A percentile compares a stretch with the other conserved stretches of the same genome.
phyloP scores from a whole-genome alignment of 2,113 vertebrate species.

The Leptodactylus fuscus region DNA sequence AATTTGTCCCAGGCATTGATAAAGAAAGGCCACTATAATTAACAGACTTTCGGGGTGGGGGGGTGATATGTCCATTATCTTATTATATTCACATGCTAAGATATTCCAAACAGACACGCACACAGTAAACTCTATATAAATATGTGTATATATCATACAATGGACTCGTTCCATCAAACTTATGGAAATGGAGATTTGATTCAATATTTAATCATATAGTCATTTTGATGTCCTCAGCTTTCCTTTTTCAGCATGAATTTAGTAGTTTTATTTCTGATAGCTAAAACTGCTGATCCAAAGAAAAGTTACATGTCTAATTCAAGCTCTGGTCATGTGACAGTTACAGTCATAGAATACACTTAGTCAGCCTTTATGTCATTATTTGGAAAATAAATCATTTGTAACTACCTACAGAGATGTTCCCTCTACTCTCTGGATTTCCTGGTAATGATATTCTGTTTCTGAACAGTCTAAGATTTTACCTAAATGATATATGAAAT shows the following conservation, averaged over 20 bases:
- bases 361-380: slow-evolving; percentile 45
- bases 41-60: too few species aligned
- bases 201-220: not conserved
- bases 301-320: slow-evolving; percentile 35
- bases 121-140: not conserved
- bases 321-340: slow-evolving; percentile 39
- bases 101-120: too few species aligned
- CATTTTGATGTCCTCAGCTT: slow-evolving; percentile 37
- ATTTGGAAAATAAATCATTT: not conserved
- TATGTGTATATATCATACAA: slow-evolving; percentile 1
- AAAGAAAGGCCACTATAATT: too few species aligned
- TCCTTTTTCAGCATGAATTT: slow-evolving; percentile 37
- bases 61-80: too few species aligned
- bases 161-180: not conserved
- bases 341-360: slow-evolving; percentile 21
- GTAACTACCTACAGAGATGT: not conserved
- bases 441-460: not conserved
- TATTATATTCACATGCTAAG: too few species aligned
- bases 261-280: slow-evolving; percentile 45
- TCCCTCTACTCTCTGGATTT: not conserved
- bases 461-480: too few species aligned
- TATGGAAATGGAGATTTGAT: slow-evolving; percentile 31
- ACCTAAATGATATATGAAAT: too few species aligned
- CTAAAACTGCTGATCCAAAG: slow-evolving; percentile 45
- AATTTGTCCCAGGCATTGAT: too few species aligned